Base-by-base conservation (phyloP, 2,797 vertebrate genomes). In the Discoglossus pictus region DNA sequence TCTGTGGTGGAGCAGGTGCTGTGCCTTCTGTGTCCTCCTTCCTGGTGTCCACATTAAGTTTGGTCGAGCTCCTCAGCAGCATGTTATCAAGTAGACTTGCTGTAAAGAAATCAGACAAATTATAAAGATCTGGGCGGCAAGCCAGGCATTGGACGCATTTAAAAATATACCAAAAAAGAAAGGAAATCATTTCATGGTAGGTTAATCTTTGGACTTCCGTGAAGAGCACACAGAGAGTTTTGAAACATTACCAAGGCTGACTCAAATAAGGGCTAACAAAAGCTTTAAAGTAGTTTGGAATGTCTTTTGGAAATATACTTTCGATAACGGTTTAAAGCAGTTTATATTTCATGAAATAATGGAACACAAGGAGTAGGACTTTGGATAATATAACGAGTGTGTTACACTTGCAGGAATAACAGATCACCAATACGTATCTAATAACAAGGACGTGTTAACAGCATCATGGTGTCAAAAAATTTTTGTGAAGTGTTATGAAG, bases 21-120 rank as follows among this genome's bases (percentile, higher is more conserved):
- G 87, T 79, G 61, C 84, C 89, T 72, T 92, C 91, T 3, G 86
- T 78, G 1, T 87, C 82, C 73, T 92, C 93, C 55, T 76, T 82
- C 74, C 78, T 83, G 61, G 75, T 80, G 64, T 92, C 92, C 55
- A 86, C 80, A 8, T 77, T 88, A 44, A 90, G 75, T 77, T 95
- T 98, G 84, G 89, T 88, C 48, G 93, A 92, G 62, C 89, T 96
- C 81, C 90, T 86, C 79, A 94, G 84, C 71, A 95, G 84, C 91
- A 96, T 93, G 79, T 79, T 85, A 82, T 91, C 92, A 82, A 92
- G 70, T 73, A 91, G 85, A 75, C 76, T 90, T 34, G 84, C 94
- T 97, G 74, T 20, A 81, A 75, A 60, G 34, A 72, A 66, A 73
- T 72, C 11, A 42, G 36, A 59, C 17, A 59, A 59, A 65, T 52